These are phyloP conservation scores for Zele albiditarsus DNA, from an alignment of 2,888 invertebrate genomes.

Conservation along the genomic window DNA sequence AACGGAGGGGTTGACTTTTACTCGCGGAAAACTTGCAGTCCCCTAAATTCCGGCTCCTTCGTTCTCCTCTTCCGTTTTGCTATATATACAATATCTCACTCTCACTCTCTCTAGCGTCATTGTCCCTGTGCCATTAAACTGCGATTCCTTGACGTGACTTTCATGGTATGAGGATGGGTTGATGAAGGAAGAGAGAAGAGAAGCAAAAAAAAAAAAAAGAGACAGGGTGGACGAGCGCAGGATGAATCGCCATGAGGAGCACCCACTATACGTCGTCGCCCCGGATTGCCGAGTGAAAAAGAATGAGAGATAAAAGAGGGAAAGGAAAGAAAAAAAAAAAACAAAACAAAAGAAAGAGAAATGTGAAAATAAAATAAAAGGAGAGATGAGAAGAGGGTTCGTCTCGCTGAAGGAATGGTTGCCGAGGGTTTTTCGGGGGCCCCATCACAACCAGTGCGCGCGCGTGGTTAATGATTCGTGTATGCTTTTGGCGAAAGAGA, in stretches of 20 bases:
- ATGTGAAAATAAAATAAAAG: neutral
- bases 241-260: slow-evolving; percentile 30
- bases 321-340: neutral
- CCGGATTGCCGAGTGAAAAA: slow-evolving; percentile 21
- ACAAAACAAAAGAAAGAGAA: neutral
- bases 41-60: slow-evolving; percentile 45
- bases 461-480: slow-evolving; percentile 38
- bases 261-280: slow-evolving; percentile 21
- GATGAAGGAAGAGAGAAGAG: neutral
- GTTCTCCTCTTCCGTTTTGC: slow-evolving; percentile 2
- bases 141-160: slow-evolving; percentile 34
- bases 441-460: neutral
- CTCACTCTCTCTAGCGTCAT: slow-evolving; percentile 25
- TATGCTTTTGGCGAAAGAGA: slow-evolving; percentile 16
- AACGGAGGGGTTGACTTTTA: slow-evolving; percentile 32
- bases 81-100: too few relatives aligned
- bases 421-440: slow-evolving; percentile 14
- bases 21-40: slow-evolving; percentile 38
- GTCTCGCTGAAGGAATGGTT: neutral
- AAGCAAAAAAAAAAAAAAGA: neutral
- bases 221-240: slow-evolving; percentile 4
- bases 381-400: neutral
- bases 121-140: slow-evolving; percentile 37
- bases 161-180: neutral
- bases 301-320: slow-evolving; percentile 20